These are phyloP conservation scores for Nymphalis polychloros DNA, from an alignment of 2,888 invertebrate species.

Conservation along the genomic window DNA sequence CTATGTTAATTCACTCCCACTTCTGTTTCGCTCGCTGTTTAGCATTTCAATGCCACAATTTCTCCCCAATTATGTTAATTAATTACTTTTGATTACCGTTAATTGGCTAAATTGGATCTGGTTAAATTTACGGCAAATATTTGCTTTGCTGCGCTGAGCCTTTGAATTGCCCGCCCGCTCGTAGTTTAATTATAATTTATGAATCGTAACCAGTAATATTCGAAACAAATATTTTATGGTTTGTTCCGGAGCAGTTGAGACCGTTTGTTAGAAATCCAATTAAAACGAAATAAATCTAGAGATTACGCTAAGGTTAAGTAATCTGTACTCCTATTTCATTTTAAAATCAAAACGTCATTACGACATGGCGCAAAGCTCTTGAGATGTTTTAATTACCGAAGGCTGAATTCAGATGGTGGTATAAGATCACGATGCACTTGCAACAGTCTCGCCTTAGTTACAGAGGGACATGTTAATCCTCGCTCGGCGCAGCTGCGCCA, in stretches of 20 bases:
- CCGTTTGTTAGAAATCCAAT: conserved; percentile 25
- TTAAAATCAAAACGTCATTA: neutral
- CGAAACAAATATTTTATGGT: conserved; percentile 31
- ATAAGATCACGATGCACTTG: neutral
- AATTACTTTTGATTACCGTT: conserved; percentile 60
- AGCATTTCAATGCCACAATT: conserved; percentile 57
- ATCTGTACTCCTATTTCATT: neutral
- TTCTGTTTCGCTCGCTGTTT: conserved; percentile 52
- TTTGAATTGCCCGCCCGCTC: conserved; percentile 20
- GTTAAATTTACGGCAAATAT: conserved; percentile 33
- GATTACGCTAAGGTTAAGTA: conserved; percentile 8
- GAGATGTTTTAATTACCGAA: conserved; percentile 19
- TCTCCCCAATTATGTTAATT: conserved; percentile 63
- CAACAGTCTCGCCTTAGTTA: conserved; percentile 3
- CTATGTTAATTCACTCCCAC: conserved; percentile 54
- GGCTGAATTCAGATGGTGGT: neutral
- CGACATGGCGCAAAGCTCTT: neutral
- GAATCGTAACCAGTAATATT: conserved; percentile 25
- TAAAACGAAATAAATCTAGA: conserved; percentile 9
- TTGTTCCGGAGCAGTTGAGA: conserved; percentile 18
- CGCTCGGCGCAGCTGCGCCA: conserved; percentile 11
- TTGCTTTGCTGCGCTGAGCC: conserved; percentile 19
- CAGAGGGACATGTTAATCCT: conserved; percentile 18
- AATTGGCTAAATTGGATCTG: conserved; percentile 46
- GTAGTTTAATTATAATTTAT: conserved; percentile 30